These are phyloP conservation scores for Ophion obscuratus DNA, from an alignment of 2,888 invertebrate genomes.

Conservation along the genomic window DNA sequence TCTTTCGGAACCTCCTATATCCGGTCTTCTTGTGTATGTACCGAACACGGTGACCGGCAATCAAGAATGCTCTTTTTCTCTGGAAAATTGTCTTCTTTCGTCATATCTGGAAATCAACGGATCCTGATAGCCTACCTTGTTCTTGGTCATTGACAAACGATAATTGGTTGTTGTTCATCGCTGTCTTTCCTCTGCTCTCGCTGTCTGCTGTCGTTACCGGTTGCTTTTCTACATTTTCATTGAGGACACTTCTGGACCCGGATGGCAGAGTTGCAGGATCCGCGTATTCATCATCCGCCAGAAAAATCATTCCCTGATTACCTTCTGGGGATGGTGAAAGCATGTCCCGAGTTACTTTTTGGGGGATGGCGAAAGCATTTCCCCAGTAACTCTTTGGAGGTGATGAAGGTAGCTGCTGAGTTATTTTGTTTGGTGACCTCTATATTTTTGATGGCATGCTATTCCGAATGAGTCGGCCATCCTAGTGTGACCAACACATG, in stretches of 20 bases:
- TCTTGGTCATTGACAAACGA: constrained; percentile 4
- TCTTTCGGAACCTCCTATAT: constrained; percentile 2
- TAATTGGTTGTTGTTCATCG: constrained; percentile 3
- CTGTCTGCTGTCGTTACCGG: no score
- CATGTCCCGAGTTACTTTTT: not conserved
- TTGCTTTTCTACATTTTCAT: no score
- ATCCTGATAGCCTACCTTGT: not conserved
- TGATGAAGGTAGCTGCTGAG: no score
- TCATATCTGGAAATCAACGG: not conserved
- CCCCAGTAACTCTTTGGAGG: no score
- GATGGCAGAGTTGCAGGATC: not conserved
- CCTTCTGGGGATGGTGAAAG: not conserved
- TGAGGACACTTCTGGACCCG: no score
- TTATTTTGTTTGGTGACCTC: no score
- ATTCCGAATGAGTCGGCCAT: no score
- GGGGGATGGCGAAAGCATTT: no score
- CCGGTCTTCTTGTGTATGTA: constrained; percentile 1
- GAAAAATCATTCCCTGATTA: not conserved
- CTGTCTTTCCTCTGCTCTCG: no score
- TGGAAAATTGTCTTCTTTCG: constrained; percentile 12
- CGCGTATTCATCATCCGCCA: not conserved
- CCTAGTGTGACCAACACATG: no score
- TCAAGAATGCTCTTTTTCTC: constrained; percentile 17
- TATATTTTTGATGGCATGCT: no score
- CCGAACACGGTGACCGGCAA: not conserved